Base-by-base conservation (phyloP, 2,113 vertebrate species). In the Nothocercus julius region DNA sequence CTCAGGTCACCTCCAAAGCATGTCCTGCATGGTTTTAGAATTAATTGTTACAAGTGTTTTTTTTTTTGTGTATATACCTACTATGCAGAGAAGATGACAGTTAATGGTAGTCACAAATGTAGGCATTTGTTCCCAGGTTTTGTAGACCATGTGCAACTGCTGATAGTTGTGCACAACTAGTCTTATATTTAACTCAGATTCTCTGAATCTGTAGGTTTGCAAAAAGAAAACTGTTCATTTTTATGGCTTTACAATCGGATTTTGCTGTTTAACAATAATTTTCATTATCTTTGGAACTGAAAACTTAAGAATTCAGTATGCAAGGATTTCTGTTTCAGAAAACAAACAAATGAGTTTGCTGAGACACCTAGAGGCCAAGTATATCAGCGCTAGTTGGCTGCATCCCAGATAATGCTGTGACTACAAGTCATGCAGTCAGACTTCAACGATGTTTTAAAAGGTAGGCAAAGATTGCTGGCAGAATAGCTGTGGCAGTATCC, bases 301-400 rank as follows among this genome's bases (percentile, higher is more conserved):
- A 89, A 70, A 75, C 32, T 36, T 76, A 25, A 8, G 42, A 24
- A 64, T 79, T 53, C 82, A 45, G 30, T 28, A 49, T 1, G 5
- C 45, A 82, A 49, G 58, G 59, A 13, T 22, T 87, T 68, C 32
- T 58, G 19, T 53, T 70, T 70, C n/a, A 85, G 67, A 8, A 84
- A 85, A 69, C 44, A 84, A 85, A 68, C 53, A 66, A 63, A 28
- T 69, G 21, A 87, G 89, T 44, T 44, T 44, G 44, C 44, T 44
- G 85, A 94, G 96, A 90, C 96, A 96, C 44, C 92, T 94, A 90
- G 87, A 94, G 92, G 92, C 80, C 89, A 51, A 49, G 13, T 15
- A 15, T 62, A 9, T 51, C 36, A 7, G 22, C 40, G 68, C 79
- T 84, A 42, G 17, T 54, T 94, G 64, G 79, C 51, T 83, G 61